Evolutionary conservation across 2,888 invertebrate genomes (phyloP), one percentile per base, ranked within the genome.

Genomic region (Didymodactylos carnosus): DNA sequence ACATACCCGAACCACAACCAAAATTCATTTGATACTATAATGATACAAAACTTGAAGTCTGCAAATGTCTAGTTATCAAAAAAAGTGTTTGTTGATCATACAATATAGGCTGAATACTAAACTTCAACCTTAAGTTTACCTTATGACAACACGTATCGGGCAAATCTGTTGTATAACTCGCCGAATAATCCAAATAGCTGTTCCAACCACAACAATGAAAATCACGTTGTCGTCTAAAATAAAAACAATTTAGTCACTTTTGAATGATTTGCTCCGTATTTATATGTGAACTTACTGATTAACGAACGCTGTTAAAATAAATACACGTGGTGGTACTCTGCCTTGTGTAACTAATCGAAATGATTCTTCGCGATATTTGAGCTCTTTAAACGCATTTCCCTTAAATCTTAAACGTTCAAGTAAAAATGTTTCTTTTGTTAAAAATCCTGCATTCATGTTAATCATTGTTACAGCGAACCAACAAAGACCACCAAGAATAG

Each of bases 201-300:
- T 72, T 71, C 75, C 75, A 75, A 39, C 75, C 75, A 70, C 75
- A 75, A 49, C 75, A 75, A 23, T 69, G 71, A 72, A 75, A 75
- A 51, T 75, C 75, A 70, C 75, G 46, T 70, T 75, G 69, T 49
- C 72, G 40, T 74, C 71, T 71, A 16, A 41, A 70, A 40, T 29
- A n/a, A 10, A 69, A n/a, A 7, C 3, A 39, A 69, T 5, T 7
- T n/a, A 41, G 5, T n/a, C 13, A 7, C 13, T 14, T 7, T 39
- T n/a, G 13, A 41, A 27, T 14, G n/a, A 14, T 23, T 62, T 23
- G 13, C 13, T 35, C n/a, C n/a, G n/a, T n/a, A n/a, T 29, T 40
- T 6, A 13, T 7, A 71, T 23, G 8, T 14, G 5, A 3, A 39
- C 39, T 53, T 51, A 71, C 71, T 74, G 74, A 71, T 71, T 62